Evolutionary conservation across 2,113 vertebrate genomes (phyloP).

Genomic region (Strigops habroptila): DNA sequence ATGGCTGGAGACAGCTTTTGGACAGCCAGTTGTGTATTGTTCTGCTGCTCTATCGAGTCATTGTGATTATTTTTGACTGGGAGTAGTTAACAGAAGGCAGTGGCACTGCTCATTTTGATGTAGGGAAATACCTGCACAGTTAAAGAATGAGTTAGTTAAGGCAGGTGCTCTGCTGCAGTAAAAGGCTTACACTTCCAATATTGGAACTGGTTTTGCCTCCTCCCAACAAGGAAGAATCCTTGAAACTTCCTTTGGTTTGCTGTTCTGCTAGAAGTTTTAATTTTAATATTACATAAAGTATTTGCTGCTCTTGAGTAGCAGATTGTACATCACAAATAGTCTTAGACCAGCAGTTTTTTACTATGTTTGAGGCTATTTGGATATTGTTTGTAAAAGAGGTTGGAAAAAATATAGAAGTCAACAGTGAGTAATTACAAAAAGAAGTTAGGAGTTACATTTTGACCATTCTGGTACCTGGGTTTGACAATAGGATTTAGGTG

Average conservation of each 20-base stretch:
- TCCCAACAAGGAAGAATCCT: not conserved
- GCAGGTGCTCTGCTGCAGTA: not conserved
- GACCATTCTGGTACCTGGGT: not conserved
- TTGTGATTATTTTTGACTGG: not conserved
- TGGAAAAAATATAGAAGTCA: not conserved
- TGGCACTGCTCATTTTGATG: not conserved
- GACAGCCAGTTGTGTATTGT: not conserved
- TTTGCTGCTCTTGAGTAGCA: not conserved
- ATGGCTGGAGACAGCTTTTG: not conserved
- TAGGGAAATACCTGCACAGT: not conserved
- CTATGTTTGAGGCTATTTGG: not conserved
- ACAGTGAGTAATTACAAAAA: not conserved
- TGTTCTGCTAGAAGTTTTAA: not conserved
- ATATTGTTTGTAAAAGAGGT: not conserved
- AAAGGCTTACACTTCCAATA: not conserved
- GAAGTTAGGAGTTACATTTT: not conserved
- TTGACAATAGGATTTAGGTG: not conserved
- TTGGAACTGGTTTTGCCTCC: not conserved
- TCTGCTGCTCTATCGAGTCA: not conserved
- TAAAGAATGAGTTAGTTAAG: not conserved
- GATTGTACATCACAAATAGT: not conserved
- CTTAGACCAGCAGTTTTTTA: not conserved
- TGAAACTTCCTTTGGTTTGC: not conserved
- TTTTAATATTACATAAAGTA: not conserved
- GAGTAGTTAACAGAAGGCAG: not conserved